Evolutionary conservation across 2,113 vertebrate species (phyloP).

Genomic region (Channa maculata): DNA sequence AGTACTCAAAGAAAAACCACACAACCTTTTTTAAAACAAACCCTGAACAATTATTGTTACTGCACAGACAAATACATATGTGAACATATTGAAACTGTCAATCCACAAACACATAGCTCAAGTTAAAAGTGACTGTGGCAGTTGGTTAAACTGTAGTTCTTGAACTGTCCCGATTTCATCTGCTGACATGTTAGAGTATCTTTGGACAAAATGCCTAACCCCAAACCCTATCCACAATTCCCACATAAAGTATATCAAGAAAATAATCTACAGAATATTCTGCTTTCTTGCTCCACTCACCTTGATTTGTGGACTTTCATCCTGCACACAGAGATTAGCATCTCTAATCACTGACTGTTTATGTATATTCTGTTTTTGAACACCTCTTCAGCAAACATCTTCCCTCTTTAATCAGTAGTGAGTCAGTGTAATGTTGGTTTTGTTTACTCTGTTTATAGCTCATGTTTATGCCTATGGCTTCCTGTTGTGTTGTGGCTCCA

Average conservation of each 20-base stretch:
- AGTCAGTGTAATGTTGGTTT: conserved; percentile 45
- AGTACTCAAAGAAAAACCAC: conserved; percentile 34
- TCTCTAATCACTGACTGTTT: conserved; percentile 56
- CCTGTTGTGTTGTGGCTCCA: conserved; percentile 63
- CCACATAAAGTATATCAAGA: too few relatives aligned
- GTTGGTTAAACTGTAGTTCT: too few relatives aligned
- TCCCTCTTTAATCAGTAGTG: conserved; percentile 70
- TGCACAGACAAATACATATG: conserved; percentile 10
- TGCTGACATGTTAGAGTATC: too few relatives aligned
- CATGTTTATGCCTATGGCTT: conserved; percentile 77
- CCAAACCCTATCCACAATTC: too few relatives aligned
- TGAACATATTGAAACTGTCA: conserved; percentile 32
- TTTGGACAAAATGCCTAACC: too few relatives aligned
- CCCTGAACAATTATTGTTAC: too few relatives aligned
- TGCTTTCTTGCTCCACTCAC: conserved; percentile 27
- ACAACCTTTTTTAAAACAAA: neutral
- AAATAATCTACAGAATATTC: conserved; percentile 29
- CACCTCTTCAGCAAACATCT: conserved; percentile 63
- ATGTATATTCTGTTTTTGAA: conserved; percentile 53
- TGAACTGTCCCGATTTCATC: too few relatives aligned
- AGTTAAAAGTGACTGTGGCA: too few relatives aligned
- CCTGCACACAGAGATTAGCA: conserved; percentile 40
- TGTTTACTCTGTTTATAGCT: conserved; percentile 68
- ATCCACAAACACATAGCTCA: neutral
- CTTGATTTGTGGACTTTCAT: conserved; percentile 63